Conservation (phyloP, 2,113 vertebrate species). For the Microcebus murinus region DNA sequence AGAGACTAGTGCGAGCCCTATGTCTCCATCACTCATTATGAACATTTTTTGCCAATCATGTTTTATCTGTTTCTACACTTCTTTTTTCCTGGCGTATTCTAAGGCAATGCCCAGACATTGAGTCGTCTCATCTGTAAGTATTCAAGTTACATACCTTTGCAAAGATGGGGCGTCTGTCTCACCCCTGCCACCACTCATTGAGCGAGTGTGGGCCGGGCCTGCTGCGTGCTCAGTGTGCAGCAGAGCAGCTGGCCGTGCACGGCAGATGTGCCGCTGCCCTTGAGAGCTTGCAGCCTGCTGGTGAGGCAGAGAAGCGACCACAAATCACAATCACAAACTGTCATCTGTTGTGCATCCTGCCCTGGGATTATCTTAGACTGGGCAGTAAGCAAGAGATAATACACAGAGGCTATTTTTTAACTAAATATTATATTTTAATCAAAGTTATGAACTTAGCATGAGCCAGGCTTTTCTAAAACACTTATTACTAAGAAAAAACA, state of each 20-base stretch:
- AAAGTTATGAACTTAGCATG: slow-evolving; percentile 2
- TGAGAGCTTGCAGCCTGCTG: background rate
- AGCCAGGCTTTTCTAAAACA: background rate
- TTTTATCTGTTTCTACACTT: background rate
- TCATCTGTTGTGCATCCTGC: background rate
- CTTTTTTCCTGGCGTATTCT: background rate
- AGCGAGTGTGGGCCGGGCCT: background rate
- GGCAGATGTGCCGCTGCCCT: background rate
- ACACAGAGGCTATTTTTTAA: background rate
- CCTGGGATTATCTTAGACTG: background rate
- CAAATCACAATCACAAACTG: background rate
- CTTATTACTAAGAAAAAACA: background rate
- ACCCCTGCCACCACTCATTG: background rate
- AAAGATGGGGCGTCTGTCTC: background rate
- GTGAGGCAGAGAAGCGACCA: background rate
- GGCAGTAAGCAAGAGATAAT: background rate
- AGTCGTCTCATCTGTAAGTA: background rate
- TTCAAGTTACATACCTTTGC: background rate
- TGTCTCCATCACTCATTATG: background rate
- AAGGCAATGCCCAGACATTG: background rate
- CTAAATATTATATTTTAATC: background rate
- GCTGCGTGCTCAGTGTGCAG: background rate
- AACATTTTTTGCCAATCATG: background rate
- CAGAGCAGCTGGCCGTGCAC: background rate
- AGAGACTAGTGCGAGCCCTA: background rate